Evolutionary conservation across 2,888 invertebrate genomes (phyloP), one percentile per base, ranked within the genome.

Genomic region (Chloroclysta siterata): DNA sequence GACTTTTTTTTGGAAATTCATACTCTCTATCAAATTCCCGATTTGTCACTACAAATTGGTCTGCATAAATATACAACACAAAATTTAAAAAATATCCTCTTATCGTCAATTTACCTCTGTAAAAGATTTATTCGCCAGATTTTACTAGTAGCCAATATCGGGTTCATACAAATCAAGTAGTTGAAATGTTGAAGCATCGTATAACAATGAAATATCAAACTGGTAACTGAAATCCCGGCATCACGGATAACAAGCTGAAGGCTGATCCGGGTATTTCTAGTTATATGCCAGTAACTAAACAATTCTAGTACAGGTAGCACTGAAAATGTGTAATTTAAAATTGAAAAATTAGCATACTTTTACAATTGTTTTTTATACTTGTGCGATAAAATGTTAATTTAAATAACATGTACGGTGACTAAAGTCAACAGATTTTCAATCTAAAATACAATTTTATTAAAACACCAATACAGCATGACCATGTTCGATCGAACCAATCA

Each of bases 141-240:
- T 53, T 53, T 42, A 22, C 7, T 13, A 53, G 7, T n/a, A 53
- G n/a, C 28, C 46, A 14, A 29, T 51, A 48, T 64, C 51, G 3
- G 33, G 22, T 51, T 53, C 17, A 33, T 47, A 14, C 52, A 41
- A 55, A 48, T 46, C 51, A 63, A 29, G 50, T 39, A 50, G 11
- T 55, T 58, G 36, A 53, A 53, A 55, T 59, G 39, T 42, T 52
- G 36, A 33, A 55, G 36, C 14, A 53, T 44, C 47, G 47, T 58
- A 51, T 54, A 59, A 59, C 59, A 63, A 60, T 64, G 52, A 52
- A 55, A 47, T 46, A 54, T 51, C 54, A 60, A 64, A 64, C 54
- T 56, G 63, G 55, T 55, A 59, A 64, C 52, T 55, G 39, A 60
- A 55, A 52, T 55, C 41, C 51, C 22, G 52, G 29, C 46, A 55